phyloP scores from a whole-genome alignment of 2,797 vertebrate genomes.

The Sebastes elongatus region DNA sequence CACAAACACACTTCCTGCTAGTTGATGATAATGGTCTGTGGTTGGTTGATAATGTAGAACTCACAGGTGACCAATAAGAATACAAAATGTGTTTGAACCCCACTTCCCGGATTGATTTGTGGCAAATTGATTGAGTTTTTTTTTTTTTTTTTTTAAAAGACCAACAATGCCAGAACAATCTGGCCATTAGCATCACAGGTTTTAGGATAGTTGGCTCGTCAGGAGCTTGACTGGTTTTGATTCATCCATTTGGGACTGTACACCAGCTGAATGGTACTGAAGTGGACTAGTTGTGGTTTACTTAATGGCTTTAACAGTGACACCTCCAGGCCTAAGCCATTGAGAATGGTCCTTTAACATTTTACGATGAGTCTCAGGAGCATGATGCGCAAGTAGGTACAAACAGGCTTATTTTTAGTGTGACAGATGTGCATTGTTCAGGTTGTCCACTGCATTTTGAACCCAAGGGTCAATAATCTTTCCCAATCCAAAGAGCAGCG shows the following conservation, averaged over 20 bases:
- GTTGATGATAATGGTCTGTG: constrained; percentile 27
- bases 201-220: not conserved
- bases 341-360: not conserved
- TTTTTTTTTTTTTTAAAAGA: not conserved
- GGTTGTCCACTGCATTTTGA: not conserved
- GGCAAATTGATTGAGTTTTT: not conserved
- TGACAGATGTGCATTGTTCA: not conserved
- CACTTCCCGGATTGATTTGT: constrained; percentile 30
- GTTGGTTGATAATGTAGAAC: constrained; percentile 12
- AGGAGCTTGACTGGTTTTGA: not conserved
- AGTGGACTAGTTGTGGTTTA: constrained; percentile 28
- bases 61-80: constrained; percentile 38
- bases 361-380: constrained; percentile 5
- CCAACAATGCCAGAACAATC: not conserved
- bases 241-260: not conserved
- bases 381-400: not conserved
- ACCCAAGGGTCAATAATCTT: not conserved
- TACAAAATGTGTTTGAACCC: constrained; percentile 10
- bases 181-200: not conserved
- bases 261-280: not conserved
- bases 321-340: constrained; percentile 6
- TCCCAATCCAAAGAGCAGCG: not conserved
- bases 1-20: constrained; percentile 47
- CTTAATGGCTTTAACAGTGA: constrained; percentile 27
- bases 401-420: not conserved